Conservation (phyloP, 2,888 invertebrate genomes). For the Sepiola atlantica region DNA sequence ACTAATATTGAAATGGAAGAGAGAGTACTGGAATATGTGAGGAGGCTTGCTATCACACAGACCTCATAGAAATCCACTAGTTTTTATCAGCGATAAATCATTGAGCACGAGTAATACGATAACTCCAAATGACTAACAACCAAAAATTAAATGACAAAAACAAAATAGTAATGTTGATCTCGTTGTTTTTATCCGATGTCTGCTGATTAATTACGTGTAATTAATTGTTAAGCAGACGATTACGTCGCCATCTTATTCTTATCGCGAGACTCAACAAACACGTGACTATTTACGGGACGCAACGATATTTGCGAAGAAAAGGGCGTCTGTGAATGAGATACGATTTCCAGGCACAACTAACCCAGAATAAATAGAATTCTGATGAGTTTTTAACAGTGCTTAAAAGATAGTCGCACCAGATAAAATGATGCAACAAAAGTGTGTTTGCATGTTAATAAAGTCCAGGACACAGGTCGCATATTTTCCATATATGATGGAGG, state of each 20-base stretch:
- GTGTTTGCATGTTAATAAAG: too few relatives aligned
- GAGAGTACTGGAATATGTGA: too few relatives aligned
- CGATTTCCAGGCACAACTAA: background rate
- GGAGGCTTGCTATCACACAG: too few relatives aligned
- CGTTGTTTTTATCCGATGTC: background rate
- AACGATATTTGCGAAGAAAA: background rate
- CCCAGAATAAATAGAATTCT: background rate
- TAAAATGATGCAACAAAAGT: too few relatives aligned
- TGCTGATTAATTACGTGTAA: background rate
- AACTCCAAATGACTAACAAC: too few relatives aligned
- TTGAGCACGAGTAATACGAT: too few relatives aligned
- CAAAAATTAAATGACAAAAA: background rate
- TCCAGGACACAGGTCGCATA: too few relatives aligned
- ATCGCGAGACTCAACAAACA: background rate
- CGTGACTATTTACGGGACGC: conserved; percentile 7
- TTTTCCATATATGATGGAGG: too few relatives aligned
- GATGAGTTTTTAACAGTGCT: background rate
- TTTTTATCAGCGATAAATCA: too few relatives aligned
- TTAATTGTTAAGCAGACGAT: background rate
- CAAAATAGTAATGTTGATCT: background rate
- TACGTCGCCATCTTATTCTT: background rate
- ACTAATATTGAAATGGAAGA: too few relatives aligned
- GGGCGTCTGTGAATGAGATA: background rate
- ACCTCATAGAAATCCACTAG: too few relatives aligned
- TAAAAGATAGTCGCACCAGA: background rate